Base-by-base conservation (phyloP, 1,140 invertebrate genomes). In the Cydia pomonella region DNA sequence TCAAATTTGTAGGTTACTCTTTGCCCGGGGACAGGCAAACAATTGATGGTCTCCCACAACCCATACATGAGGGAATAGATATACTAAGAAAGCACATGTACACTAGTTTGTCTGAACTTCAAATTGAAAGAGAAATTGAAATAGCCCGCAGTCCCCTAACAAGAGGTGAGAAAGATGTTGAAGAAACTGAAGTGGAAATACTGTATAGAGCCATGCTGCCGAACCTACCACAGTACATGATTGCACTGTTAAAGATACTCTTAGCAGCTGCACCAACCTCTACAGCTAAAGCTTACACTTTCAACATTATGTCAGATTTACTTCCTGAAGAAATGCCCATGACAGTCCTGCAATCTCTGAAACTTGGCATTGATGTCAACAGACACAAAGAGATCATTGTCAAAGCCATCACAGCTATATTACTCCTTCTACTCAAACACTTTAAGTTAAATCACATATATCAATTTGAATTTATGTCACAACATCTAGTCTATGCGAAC, bases 371-470 rank as follows among this genome's bases (percentile, higher is more conserved):
- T 79, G 99, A 99, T 94, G 97, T 99, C 5, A 99, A 99, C 87
- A 95, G 99, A 41, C 99, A 99, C 88, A 99, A 99, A 88, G 98
- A 99, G 94, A 98, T 99, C 53, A 98, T 99, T 79, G 98, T 99
- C 0, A 99, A 99, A 94, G 97, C 98, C 12, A 97, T 99, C 0
- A 99, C 98, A 50, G 98, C 97, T 3, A 98, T 99, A 76, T 94
- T 99, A 62, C 91, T 99, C 69, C 93, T 99, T 10, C 94, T 99
- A 47, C 93, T 99, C 63, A 99, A 99, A 92, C 99, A 99, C 93
- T 98, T 99, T 80, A 99, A 99, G 94, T 94, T 99, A n/a, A 99
- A 99, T 94, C 99, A 99, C 92, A 95, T 99, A 13, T 99, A 99
- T 92, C 98, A 99, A 93, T 99, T 99, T 94, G 99, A 99, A 93